A percentile compares a stretch with the other conserved stretches of the same genome.
Evolutionary conservation across 2,888 invertebrate genomes (phyloP).

Genomic region (Anarsia innoxiella): DNA sequence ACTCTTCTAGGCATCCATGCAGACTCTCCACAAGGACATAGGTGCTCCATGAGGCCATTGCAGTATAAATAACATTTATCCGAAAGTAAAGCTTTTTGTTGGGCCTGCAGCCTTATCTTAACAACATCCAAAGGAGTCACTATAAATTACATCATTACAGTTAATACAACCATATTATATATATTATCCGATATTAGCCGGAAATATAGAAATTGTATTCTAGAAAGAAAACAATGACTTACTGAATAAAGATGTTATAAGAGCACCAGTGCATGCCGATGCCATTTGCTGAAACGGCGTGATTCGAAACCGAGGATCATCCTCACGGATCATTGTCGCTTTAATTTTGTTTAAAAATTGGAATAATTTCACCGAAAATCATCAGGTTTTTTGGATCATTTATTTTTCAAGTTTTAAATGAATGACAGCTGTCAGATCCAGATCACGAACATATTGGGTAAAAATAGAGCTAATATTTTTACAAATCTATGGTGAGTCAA

Average conservation of each 20-base stretch:
- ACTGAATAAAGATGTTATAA: slow-evolving; percentile 93
- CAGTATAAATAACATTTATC: slow-evolving; percentile 96
- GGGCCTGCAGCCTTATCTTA: slow-evolving; percentile 97
- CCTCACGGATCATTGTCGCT: slow-evolving; percentile 66
- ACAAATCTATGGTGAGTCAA: no score
- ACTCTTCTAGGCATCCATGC: slow-evolving; percentile 79
- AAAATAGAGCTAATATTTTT: no score
- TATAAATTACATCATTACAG: slow-evolving; percentile 45
- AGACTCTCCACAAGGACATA: slow-evolving; percentile 86
- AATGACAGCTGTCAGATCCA: not conserved
- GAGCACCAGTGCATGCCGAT: slow-evolving; percentile 90
- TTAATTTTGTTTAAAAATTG: slow-evolving; percentile 11
- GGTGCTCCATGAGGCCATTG: slow-evolving; percentile 98
- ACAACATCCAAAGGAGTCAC: slow-evolving; percentile 99
- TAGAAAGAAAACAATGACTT: slow-evolving; percentile 41
- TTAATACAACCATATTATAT: no score
- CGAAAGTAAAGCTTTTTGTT: slow-evolving; percentile 87
- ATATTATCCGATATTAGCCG: not conserved
- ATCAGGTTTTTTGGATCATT: slow-evolving; percentile 17
- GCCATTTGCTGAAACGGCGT: slow-evolving; percentile 88
- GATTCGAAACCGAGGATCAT: slow-evolving; percentile 86
- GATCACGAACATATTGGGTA: no score
- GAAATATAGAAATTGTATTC: no score
- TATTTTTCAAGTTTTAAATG: slow-evolving; percentile 16
- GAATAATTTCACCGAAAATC: slow-evolving; percentile 12